Base-by-base conservation (phyloP, 2,797 vertebrate genomes). In the Ciconia nigra region DNA sequence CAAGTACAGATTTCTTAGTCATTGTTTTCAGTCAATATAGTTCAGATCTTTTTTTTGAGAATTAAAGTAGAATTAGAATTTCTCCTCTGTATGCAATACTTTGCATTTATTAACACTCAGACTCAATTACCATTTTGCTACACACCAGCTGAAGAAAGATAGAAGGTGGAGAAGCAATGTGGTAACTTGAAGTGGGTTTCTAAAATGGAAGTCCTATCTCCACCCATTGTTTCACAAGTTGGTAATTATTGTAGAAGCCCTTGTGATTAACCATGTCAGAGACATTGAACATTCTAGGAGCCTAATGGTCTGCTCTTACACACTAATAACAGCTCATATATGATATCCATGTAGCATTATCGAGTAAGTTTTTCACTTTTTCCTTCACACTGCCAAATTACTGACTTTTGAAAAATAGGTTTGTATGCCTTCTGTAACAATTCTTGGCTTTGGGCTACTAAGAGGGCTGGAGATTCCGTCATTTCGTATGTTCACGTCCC, bases 141-240 rank as follows among this genome's bases (percentile, higher is more conserved):
- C 65, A 59, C 7, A 7, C 31, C 37, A 78, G 49, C 83, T 90
- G 54, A 77, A 80, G 65, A 72, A 87, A 79, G 67, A 31, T 20
- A 77, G 42, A 44, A 10, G 13, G 72, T 70, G 29, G 51, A 82
- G 47, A 28, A 89, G 22, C 81, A 66, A 7, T 73, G 59, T 83
- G 1, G 3, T 74, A 85, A 94, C 72, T 63, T 73, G 59, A 87
- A 77, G 74, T 46, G 29, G n/a, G 49, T 95, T 90, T 90, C 76
- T 62, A 66, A 77, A 91, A 70, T 15, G 58, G 31, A 73, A 88
- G 35, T 85, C 42, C 54, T 69, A 3, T 69, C 90, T 90, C 92
- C 90, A 91, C 90, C 88, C 76, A 21, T 57, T 77, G 67, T 96
- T 97, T 96, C 92, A 81, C 83, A 93, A 96, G 83, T 69, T 86